phyloP scores from a whole-genome alignment of 2,113 vertebrate genomes.

The Heterotilapia buettikoferi region DNA sequence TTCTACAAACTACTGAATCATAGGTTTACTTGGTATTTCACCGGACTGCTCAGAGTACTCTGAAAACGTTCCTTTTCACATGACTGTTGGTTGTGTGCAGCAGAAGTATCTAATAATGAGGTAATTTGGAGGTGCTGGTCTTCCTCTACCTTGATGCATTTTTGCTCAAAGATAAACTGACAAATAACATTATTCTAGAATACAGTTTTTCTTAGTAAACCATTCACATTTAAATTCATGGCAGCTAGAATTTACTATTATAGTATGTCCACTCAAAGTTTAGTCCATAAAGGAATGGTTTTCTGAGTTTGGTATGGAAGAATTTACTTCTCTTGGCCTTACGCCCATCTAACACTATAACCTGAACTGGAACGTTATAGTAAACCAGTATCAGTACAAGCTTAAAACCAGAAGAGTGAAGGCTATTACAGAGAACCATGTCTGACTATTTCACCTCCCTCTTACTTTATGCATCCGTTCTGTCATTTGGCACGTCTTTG shows the following conservation, averaged over 20 bases:
- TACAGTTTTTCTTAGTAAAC: background rate
- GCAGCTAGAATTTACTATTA: fast-evolving
- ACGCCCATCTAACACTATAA: background rate
- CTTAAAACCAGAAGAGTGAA: background rate
- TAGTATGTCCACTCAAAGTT: background rate
- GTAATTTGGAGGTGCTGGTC: background rate
- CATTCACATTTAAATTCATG: background rate
- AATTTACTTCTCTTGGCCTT: background rate
- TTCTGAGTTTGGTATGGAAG: background rate
- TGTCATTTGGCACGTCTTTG: background rate
- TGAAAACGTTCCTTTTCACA: background rate
- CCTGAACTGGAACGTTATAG: fast-evolving
- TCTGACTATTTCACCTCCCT: background rate
- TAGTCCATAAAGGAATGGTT: background rate
- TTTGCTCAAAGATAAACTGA: background rate
- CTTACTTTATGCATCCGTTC: background rate
- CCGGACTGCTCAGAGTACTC: background rate
- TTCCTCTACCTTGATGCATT: background rate
- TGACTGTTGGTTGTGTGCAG: background rate
- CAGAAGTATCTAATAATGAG: background rate
- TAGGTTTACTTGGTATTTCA: background rate
- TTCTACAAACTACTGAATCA: background rate
- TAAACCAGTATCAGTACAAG: background rate
- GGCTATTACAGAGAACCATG: background rate
- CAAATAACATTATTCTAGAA: background rate